A percentile compares a stretch with the other conserved stretches of the same genome.
These are phyloP conservation scores for Loriculus beryllinus DNA, from an alignment of 2,797 vertebrate genomes.

Conservation along the genomic window DNA sequence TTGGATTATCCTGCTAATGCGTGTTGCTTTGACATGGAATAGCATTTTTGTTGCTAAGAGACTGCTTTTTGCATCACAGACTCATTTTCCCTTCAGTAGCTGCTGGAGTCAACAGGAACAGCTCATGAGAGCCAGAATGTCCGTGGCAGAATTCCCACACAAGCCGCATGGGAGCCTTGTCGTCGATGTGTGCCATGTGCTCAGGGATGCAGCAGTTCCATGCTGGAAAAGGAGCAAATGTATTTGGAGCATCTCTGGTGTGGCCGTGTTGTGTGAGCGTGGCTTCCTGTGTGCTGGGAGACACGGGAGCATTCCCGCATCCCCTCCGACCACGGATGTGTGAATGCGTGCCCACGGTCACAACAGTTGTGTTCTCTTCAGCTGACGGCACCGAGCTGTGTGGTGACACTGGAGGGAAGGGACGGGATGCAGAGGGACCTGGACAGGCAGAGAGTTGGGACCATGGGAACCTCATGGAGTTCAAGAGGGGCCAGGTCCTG, in stretches of 20 bases:
- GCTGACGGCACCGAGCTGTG: background rate
- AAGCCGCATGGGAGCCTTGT: fast-evolving
- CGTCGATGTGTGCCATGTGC: fast-evolving
- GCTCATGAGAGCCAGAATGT: background rate
- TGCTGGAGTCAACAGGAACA: background rate
- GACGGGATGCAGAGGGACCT: background rate
- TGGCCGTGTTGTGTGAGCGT: fast-evolving
- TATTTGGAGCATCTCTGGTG: fast-evolving
- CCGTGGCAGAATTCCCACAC: background rate
- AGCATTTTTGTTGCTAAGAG: constrained; percentile 61
- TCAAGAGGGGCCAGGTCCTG: background rate
- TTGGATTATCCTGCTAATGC: constrained; percentile 37
- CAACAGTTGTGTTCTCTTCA: background rate
- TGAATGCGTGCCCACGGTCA: fast-evolving
- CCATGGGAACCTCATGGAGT: background rate
- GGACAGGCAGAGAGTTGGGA: background rate
- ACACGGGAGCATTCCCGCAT: background rate
- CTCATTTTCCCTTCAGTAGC: background rate
- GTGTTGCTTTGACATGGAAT: background rate
- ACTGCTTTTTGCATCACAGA: constrained; percentile 48
- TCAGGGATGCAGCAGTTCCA: fast-evolving
- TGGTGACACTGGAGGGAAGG: background rate
- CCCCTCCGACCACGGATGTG: no score
- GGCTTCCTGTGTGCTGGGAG: fast-evolving
- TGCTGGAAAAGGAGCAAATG: background rate